Base-by-base conservation (phyloP, 2,888 invertebrate genomes). In the Mesorhabditis sp. region DNA sequence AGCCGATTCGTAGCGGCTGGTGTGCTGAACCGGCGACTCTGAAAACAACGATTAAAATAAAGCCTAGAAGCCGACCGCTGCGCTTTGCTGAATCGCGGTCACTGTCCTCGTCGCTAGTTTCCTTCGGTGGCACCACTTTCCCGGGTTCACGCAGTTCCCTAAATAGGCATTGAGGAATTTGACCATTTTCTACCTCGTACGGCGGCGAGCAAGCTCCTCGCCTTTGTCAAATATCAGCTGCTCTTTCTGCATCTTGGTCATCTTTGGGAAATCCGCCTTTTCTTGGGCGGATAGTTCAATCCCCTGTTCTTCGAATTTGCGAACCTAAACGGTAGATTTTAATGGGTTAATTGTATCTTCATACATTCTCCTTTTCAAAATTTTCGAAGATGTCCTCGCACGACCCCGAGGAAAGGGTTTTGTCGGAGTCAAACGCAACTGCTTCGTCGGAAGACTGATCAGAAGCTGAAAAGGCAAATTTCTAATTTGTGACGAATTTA, bases 171-270 rank as follows among this genome's bases (percentile, higher is more conserved):
- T 5, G 5, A 15, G 15, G n/a, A n/a, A n/a, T 13, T 10, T 50
- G 50, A 50, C 50, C 6, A 6, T 50, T 13, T 13, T 10, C 13
- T 50, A 50, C 13, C n/a, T n/a, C n/a, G n/a, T n/a, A n/a, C n/a
- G n/a, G n/a, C n/a, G n/a, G n/a, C n/a, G n/a, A n/a, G n/a, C n/a
- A n/a, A n/a, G n/a, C n/a, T n/a, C n/a, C n/a, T n/a, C n/a, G 41
- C n/a, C 65, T 42, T 7, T 90, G 86, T 95, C 94, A 87, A 93
- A 98, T 80, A 98, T 92, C 87, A 96, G 96, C 70, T 95, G 94
- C 88, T 98, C 97, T 63, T 97, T 89, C 86, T 97, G 96, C 84
- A 94, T 95, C 86, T 97, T 97, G 0, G 95, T 95, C 90, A 97
- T 91, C 74, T 92, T 91, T 10, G 93, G 94, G 64, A 97, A 88